Evolutionary conservation across 2,888 invertebrate genomes (phyloP).

Genomic region (Eutolmus rufibarbis): DNA sequence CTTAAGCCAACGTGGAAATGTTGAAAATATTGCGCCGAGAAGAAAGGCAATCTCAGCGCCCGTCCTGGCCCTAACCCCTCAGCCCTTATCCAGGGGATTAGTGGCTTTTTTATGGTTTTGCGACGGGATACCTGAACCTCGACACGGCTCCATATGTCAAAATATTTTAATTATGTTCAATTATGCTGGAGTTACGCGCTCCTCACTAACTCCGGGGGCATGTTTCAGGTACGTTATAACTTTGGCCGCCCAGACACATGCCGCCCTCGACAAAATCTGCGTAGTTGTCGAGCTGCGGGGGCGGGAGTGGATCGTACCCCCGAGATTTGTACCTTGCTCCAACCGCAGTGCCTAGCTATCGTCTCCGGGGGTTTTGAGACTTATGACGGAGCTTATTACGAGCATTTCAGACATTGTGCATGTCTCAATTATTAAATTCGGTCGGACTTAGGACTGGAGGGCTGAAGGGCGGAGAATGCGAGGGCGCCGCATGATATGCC

Average conservation of each 20-base stretch:
- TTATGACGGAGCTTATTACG: background rate
- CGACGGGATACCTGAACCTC: background rate
- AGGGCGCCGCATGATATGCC: background rate
- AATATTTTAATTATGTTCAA: background rate
- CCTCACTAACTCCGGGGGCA: background rate
- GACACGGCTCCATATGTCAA: background rate
- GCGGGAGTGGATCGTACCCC: background rate
- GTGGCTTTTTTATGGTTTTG: background rate
- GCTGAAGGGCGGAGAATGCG: background rate
- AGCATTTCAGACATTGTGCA: background rate
- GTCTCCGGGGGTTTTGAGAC: background rate
- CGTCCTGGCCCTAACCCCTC: background rate
- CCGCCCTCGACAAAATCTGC: background rate
- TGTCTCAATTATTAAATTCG: slow-evolving; percentile 16
- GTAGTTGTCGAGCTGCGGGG: background rate
- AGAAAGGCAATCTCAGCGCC: background rate
- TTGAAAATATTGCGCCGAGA: background rate
- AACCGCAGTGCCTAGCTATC: background rate
- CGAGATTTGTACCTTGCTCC: background rate
- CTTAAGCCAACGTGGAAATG: background rate
- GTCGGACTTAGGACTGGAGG: background rate
- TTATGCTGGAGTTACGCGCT: background rate
- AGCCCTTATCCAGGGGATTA: background rate
- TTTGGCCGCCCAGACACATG: background rate
- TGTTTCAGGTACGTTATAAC: background rate